Percentiles rank a stretch among this genome's conserved stretches.
These are phyloP conservation scores for Meandrina meandrites DNA, from an alignment of 92 coral and sea anemone genomes.

Conservation along the genomic window DNA sequence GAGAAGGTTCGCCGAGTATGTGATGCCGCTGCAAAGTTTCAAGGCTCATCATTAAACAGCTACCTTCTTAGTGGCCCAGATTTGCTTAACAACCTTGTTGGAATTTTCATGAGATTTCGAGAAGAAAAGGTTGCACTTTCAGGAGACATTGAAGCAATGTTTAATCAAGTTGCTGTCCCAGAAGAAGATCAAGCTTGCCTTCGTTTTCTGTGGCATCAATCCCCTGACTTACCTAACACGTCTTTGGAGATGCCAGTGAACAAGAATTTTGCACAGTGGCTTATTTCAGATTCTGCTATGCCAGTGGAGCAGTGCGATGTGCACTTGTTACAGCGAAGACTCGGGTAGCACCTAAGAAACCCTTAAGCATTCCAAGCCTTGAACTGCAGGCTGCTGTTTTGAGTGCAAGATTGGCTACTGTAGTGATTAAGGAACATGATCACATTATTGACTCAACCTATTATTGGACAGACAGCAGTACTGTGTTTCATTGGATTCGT, in stretches of 20 bases:
- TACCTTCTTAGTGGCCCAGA: constrained; percentile 58
- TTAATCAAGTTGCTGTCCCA: constrained; percentile 56
- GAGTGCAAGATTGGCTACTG: constrained; percentile 32
- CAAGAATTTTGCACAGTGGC: constrained; percentile 52
- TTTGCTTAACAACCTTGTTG: constrained; percentile 45
- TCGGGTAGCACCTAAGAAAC: constrained; percentile 58
- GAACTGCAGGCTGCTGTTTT: constrained; percentile 61
- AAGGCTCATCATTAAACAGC: constrained; percentile 52
- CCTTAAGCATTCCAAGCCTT: constrained; percentile 49
- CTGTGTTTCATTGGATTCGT: constrained; percentile 51
- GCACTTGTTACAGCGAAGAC: constrained; percentile 49
- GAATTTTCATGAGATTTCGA: constrained; percentile 26
- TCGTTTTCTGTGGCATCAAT: constrained; percentile 58
- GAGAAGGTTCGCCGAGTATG: constrained; percentile 52
- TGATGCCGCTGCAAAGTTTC: constrained; percentile 55
- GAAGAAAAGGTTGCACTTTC: constrained; percentile 57
- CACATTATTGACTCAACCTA: constrained; percentile 30
- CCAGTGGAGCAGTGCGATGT: constrained; percentile 28
- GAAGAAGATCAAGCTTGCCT: constrained; percentile 51
- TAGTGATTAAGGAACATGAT: constrained; percentile 45
- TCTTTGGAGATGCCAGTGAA: constrained; percentile 67
- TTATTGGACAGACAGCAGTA: constrained; percentile 57
- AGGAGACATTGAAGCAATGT: constrained; percentile 67
- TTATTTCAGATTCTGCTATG: constrained; percentile 36
- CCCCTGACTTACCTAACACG: constrained; percentile 34